phyloP scores from a whole-genome alignment of 2,113 vertebrate species.

The Mobula birostris region DNA sequence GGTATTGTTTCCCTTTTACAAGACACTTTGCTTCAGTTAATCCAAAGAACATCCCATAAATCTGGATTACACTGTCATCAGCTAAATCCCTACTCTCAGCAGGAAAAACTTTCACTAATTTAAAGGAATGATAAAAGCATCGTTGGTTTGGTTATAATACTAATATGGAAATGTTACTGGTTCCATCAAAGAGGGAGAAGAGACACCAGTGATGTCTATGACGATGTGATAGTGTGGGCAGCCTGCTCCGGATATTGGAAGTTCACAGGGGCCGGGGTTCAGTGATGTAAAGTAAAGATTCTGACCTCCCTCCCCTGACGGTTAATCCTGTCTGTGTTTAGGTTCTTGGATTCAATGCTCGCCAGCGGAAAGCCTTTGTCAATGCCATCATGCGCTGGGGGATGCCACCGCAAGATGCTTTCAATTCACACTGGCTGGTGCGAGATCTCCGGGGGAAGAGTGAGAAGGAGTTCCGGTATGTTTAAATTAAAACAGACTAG shows the following conservation, averaged over 20 bases:
- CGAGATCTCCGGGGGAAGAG: conserved; percentile 90
- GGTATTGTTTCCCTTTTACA: no score
- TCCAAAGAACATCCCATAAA: no score
- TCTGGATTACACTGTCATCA: neutral
- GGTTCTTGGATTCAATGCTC: conserved; percentile 93
- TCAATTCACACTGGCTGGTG: conserved; percentile 97
- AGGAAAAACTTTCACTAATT: neutral
- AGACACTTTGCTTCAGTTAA: no score
- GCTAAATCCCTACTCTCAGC: neutral
- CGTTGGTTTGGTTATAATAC: neutral
- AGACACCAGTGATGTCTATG: neutral
- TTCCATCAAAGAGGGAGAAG: neutral
- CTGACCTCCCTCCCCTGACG: neutral
- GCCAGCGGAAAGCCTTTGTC: conserved; percentile 91
- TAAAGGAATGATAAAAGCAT: neutral
- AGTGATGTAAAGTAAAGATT: no score
- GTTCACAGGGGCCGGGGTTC: neutral
- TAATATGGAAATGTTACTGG: neutral
- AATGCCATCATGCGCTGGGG: conserved; percentile 98
- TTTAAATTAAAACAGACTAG: neutral
- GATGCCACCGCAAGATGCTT: conserved; percentile 95
- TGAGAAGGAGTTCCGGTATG: conserved; percentile 89
- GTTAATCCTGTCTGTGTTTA: conserved; percentile 37
- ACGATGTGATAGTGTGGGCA: neutral
- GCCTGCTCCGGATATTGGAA: neutral